Base-by-base conservation (phyloP, 1,140 invertebrate genomes). In the Condylostylus longicornis region DNA sequence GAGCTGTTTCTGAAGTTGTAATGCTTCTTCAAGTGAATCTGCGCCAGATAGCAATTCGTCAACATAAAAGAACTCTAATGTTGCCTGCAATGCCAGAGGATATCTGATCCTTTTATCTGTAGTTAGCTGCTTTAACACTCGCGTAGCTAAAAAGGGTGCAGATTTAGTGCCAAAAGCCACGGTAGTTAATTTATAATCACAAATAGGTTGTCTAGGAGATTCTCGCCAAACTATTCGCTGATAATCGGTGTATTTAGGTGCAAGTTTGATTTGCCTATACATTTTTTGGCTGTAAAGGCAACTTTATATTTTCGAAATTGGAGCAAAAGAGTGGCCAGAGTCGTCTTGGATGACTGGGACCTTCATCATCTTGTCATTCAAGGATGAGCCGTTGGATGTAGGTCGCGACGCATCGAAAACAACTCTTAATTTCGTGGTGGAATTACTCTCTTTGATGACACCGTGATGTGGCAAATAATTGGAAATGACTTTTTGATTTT, bases 31-130 rank as follows among this genome's bases (percentile, higher is more conserved):
- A 23, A 56, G 9, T 4, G 42, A 39, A 19, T 54, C 30, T 18
- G 35, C 35, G 18, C 61, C 58, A 35, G 48, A 37, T 1, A 61
- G n/a, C 6, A 58, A 18, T 42, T 64, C 61, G 45, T 66, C 61
- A 13, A 65, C 56, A 37, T 59, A 60, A 36, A 53, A 53, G 9
- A 48, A 43, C 17, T 42, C 32, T 17, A 47, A 22, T 18, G 51
- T 15, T 10, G 42, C 42, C n/a, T 44, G 32, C 3, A 41, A 18
- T 15, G 50, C 50, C 39, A 44, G 37, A 5, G 46, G 48, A 37
- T 41, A 59, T 15, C 32, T 38, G 7, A 19, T 8, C 21, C n/a
- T 5, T 28, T 14, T 13, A 18, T 37, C 35, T 19, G 2, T 18
- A 7, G 35, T 31, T 7, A 33, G 14, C 14, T 32, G 31, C 9